Base-by-base conservation (phyloP, 2,113 vertebrate genomes). In the Tautogolabrus adspersus region DNA sequence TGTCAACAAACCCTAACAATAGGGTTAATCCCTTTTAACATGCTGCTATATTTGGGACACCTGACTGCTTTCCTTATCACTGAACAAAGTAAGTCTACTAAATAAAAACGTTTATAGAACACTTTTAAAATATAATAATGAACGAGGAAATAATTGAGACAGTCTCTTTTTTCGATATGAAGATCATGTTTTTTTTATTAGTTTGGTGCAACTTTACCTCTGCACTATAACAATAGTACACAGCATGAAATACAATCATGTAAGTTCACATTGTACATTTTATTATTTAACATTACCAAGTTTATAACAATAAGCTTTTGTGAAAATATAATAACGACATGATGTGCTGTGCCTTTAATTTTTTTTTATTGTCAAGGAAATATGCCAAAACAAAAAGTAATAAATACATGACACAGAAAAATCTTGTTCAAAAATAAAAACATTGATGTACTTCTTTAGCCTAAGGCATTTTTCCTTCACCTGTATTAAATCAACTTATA, bases 21-120 rank as follows among this genome's bases (percentile, higher is more conserved):
- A 5, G 56, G 8, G 63, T 66, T 40, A 70, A 71, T 61, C 40
- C 60, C 34, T 49, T 44, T 46, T 42, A 69, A 61, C 61, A 58
- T 58, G 61, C 40, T 79, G 63, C 82, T 83, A 26, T n/a, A 37
- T 63, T 72, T 66, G 62, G 12, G 6, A 82, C 30, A 72, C 15
- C 34, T 51, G 2, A 73, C 21, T 68, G 51, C 9, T 2, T 59
- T 73, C 74, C 2, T 66, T 40, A 66, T 37, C 16, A 59, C 21
- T 55, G 16, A 81, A 54, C 1, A 58, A 47, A 13, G 54, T 51
- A 64, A 26, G 40, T 42, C 12, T 62, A 37, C 11, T n/a, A 70
- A 23, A 23, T 69, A 60, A 73, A 54, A 26, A 13, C 37, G 22
- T 46, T 60, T 64, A 75, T 19, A 63, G 19, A 57, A 0, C 19